These are phyloP conservation scores for Protosalanx chinensis DNA, from an alignment of 2,797 vertebrate species.

Conservation along the genomic window DNA sequence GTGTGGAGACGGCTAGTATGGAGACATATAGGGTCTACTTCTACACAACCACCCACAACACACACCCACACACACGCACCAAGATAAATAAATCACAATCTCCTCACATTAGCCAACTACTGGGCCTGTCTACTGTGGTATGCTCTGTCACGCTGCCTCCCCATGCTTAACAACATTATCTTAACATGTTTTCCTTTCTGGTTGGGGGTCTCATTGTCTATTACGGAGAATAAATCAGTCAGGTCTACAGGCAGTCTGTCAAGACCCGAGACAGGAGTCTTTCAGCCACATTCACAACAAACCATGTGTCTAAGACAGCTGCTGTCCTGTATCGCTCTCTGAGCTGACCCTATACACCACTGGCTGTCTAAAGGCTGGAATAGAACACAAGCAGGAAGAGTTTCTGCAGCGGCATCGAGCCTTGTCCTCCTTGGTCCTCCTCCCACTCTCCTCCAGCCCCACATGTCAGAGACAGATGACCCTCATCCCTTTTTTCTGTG, in stretches of 20 bases:
- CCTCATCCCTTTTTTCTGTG: not conserved
- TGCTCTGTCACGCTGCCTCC: not conserved
- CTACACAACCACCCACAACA: not conserved
- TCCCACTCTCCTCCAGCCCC: not conserved
- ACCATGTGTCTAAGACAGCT: too few relatives aligned
- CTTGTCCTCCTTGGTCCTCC: not conserved
- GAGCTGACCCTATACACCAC: too few relatives aligned
- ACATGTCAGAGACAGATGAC: too few relatives aligned
- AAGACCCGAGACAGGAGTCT: not conserved
- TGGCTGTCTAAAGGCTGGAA: too few relatives aligned
- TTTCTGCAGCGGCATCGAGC: not conserved
- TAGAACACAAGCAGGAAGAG: not conserved
- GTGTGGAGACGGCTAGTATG: not conserved
- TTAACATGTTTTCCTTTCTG: too few relatives aligned
- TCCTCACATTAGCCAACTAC: constrained; percentile 8
- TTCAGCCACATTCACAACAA: too few relatives aligned
- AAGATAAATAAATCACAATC: not conserved
- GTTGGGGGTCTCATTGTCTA: too few relatives aligned
- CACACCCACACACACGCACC: not conserved
- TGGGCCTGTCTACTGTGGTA: constrained; percentile 8
- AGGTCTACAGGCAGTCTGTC: too few relatives aligned
- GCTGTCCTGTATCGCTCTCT: too few relatives aligned
- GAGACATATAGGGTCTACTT: too few relatives aligned
- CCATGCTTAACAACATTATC: too few relatives aligned
- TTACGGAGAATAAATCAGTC: too few relatives aligned